Evolutionary conservation across 2,888 invertebrate species (phyloP).

Genomic region (Phengaris arion): DNA sequence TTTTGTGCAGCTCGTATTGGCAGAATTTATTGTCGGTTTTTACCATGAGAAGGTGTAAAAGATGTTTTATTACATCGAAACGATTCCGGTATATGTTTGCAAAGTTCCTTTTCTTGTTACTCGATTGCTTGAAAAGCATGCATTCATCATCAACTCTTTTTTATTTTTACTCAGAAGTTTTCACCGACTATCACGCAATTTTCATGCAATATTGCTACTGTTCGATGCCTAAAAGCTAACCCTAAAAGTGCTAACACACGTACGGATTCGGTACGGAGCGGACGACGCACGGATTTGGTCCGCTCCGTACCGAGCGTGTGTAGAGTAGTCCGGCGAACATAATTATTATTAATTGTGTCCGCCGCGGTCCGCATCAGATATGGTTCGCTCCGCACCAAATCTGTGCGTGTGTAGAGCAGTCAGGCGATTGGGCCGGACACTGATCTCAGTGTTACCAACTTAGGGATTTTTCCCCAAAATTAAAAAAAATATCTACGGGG

Average conservation of each 20-base stretch:
- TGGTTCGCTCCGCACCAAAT: no score
- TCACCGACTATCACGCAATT: neutral
- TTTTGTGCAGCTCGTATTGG: slow-evolving; percentile 18
- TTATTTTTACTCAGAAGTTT: neutral
- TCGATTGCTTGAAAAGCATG: neutral
- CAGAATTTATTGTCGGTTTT: slow-evolving; percentile 17
- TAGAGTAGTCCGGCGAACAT: no score
- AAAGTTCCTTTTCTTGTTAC: neutral
- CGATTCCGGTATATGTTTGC: slow-evolving; percentile 14
- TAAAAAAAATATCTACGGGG: no score
- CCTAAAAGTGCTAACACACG: neutral
- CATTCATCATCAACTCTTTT: neutral
- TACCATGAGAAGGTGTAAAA: slow-evolving; percentile 23
- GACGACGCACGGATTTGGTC: no score
- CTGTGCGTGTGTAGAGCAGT: no score
- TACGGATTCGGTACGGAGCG: no score
- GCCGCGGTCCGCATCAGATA: no score
- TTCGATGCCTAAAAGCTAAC: neutral
- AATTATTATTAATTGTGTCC: no score
- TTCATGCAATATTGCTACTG: neutral
- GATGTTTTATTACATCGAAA: slow-evolving; percentile 3
- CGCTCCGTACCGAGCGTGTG: no score
- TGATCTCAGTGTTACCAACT: no score
- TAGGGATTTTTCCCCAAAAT: no score
- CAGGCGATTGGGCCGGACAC: no score